These are phyloP conservation scores for Contarinia nasturtii DNA, from an alignment of 1,140 invertebrate genomes.

Conservation along the genomic window DNA sequence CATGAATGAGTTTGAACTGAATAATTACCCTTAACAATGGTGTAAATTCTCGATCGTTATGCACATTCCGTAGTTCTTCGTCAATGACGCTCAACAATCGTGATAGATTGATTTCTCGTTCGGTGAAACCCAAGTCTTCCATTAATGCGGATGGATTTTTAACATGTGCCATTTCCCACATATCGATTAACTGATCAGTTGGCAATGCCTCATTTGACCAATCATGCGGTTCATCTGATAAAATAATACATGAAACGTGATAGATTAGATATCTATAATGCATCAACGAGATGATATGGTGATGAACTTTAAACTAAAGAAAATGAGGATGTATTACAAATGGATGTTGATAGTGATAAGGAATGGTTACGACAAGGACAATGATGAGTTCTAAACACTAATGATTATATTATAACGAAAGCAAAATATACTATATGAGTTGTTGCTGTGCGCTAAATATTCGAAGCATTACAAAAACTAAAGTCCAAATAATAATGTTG, in stretches of 20 bases:
- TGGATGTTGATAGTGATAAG: too few species aligned
- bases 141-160: constrained; percentile 38
- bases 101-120: constrained; percentile 36
- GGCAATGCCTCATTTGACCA: constrained; percentile 8
- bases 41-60: constrained; percentile 9
- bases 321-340: too few species aligned
- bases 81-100: constrained; percentile 55
- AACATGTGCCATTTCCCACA: constrained; percentile 53
- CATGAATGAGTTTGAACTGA: background rate
- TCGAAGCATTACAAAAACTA: background rate
- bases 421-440: too few species aligned
- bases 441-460: too few species aligned
- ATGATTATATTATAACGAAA: too few species aligned
- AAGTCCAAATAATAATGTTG: background rate
- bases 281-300: too few species aligned
- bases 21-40: constrained; percentile 9
- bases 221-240: too few species aligned
- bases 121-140: constrained; percentile 46
- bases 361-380: too few species aligned
- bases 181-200: constrained; percentile 37
- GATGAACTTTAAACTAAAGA: too few species aligned
- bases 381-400: too few species aligned
- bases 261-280: too few species aligned
- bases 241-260: background rate
- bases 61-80: constrained; percentile 32